These are phyloP conservation scores for Candoia aspera DNA, from an alignment of 2,113 vertebrate genomes.

Conservation along the genomic window DNA sequence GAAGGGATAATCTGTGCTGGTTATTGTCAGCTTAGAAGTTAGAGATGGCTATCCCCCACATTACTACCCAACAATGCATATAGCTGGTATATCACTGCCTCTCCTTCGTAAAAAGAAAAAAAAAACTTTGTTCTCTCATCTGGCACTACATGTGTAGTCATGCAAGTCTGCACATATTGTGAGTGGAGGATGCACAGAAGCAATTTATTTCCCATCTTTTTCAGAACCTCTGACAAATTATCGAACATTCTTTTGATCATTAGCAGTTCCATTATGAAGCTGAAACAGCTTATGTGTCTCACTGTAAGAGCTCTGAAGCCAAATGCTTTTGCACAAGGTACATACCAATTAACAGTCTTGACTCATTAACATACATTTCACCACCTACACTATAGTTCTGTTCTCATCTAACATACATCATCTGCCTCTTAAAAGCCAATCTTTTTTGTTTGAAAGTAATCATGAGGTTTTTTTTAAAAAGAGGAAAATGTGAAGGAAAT, in stretches of 20 bases:
- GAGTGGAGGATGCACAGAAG: background rate
- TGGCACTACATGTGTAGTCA: background rate
- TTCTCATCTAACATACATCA: conserved; percentile 7
- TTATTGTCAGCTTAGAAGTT: background rate
- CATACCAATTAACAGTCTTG: conserved; percentile 7
- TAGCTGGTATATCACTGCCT: background rate
- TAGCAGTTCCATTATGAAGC: background rate
- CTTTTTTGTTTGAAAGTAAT: background rate
- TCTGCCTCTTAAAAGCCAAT: background rate
- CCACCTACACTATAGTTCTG: background rate
- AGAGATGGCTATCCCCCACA: background rate
- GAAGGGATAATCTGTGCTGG: background rate
- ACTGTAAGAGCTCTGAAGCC: background rate
- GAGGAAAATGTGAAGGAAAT: background rate
- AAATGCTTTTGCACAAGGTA: background rate
- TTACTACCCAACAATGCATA: background rate
- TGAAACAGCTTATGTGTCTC: background rate
- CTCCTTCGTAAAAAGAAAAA: background rate
- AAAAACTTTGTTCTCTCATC: background rate
- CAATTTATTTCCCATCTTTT: background rate
- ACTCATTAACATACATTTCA: conserved; percentile 17
- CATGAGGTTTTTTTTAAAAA: background rate
- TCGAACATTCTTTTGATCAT: background rate
- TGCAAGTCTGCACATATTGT: background rate
- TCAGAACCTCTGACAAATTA: background rate